Evolutionary conservation across 1,140 invertebrate genomes (phyloP).

Genomic region (Macrotrachela quadricornifera): DNA sequence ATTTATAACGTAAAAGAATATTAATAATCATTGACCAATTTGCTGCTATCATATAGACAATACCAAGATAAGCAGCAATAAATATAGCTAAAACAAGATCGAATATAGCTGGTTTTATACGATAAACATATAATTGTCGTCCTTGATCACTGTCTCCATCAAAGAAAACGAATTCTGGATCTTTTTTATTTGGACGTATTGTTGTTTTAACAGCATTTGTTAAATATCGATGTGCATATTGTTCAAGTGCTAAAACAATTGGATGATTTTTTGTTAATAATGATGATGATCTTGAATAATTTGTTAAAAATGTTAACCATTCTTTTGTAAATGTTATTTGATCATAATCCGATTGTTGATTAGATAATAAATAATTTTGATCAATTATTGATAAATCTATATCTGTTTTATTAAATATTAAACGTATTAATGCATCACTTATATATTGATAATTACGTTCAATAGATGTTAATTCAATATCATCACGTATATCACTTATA

Average conservation of each 20-base stretch:
- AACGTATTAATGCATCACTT: constrained; percentile 57
- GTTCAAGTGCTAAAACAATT: constrained; percentile 34
- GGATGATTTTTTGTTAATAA: constrained; percentile 41
- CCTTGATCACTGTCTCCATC: constrained; percentile 42
- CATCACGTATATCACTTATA: constrained; percentile 30
- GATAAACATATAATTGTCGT: constrained; percentile 26
- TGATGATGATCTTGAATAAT: constrained; percentile 46
- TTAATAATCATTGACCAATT: no score
- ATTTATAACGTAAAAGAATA: no score
- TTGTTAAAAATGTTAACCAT: constrained; percentile 49
- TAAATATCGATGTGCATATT: background rate
- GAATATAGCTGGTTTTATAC: constrained; percentile 88
- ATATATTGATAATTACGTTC: constrained; percentile 48
- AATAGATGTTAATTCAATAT: constrained; percentile 40
- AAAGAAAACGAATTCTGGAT: constrained; percentile 80
- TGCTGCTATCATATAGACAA: constrained; percentile 39
- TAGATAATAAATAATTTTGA: background rate
- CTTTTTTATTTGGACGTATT: constrained; percentile 31
- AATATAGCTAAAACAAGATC: constrained; percentile 71
- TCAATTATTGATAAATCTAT: constrained; percentile 9
- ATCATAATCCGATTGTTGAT: constrained; percentile 44
- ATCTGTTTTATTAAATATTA: constrained; percentile 51
- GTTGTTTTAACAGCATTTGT: constrained; percentile 1
- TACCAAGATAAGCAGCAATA: constrained; percentile 55
- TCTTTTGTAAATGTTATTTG: constrained; percentile 38